Evolutionary conservation across 1,140 invertebrate species (phyloP), one percentile per base, ranked within the genome.

Genomic region (Drosophila rufa): DNA sequence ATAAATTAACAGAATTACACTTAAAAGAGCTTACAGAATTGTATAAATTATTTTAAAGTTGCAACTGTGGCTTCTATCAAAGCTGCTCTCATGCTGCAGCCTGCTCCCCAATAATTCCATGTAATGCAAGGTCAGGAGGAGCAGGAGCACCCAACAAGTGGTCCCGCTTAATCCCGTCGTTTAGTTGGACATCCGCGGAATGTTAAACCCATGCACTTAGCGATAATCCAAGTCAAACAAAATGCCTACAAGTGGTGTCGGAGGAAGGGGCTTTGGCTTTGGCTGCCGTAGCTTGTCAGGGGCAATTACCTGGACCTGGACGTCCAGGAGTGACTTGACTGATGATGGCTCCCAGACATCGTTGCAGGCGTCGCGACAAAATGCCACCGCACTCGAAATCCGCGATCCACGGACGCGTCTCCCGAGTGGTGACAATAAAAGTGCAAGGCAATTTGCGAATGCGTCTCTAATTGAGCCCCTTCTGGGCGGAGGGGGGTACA

Each of bases 371-470:
- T 82, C 82, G 82, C 86, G 86, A 91, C 86, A 78, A 91, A 91
- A 91, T 91, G 79, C 75, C 85, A 90, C 62, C 67, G 53, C 73
- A 71, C 68, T 59, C 61, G 36, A 66, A 67, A 84, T 79, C 67
- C 73, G 48, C 51, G 56, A 58, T 77, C 61, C 71, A 43, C 30
- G 40, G 75, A 60, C 55, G 74, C 75, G 57, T 70, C 74, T 79
- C 60, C 22, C 77, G 51, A 56, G 50, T 81, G 84, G 80, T 80
- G 84, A 89, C 84, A 90, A 78, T 81, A 89, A 89, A 90, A 89
- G 84, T 90, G 85, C 85, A 69, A 53, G 78, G 75, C 81, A 89
- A 90, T 89, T 90, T 90, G 84, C 73, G 70, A 73, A 65, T 87
- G 80, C 81, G 75, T 74, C 84, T 90, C 81, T 90, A 89, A 90